These are phyloP conservation scores for Podocnemis expansa DNA, from an alignment of 2,113 vertebrate genomes.

Conservation along the genomic window DNA sequence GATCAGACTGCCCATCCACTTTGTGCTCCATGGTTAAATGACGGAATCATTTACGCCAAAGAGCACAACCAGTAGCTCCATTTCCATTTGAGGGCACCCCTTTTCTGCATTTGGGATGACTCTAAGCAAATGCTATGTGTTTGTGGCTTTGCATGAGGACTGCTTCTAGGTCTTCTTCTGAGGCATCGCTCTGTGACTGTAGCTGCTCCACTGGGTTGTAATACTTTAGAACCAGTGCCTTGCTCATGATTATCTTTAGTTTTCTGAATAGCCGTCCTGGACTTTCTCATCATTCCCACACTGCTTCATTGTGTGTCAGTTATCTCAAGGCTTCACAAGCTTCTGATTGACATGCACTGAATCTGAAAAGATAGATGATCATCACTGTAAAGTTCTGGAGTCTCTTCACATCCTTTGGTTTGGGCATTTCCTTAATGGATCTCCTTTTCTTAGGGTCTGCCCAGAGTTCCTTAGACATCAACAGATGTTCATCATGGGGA, in stretches of 20 bases:
- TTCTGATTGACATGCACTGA: constrained; percentile 9
- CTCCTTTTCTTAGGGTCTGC: neutral
- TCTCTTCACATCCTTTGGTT: neutral
- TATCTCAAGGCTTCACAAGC: neutral
- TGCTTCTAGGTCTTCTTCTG: neutral
- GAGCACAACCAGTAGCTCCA: neutral
- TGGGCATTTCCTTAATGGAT: neutral
- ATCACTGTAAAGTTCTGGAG: neutral
- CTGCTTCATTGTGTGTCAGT: neutral
- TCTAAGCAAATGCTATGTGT: neutral
- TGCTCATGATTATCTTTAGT: neutral
- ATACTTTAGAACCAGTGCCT: neutral
- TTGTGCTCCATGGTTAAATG: neutral
- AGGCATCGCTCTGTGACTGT: neutral
- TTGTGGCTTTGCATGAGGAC: neutral
- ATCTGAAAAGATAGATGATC: neutral
- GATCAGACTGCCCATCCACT: neutral
- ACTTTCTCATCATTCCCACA: neutral
- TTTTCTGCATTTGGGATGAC: neutral
- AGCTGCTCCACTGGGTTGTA: neutral
- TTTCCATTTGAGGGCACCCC: neutral
- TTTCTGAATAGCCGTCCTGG: neutral
- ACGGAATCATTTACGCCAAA: neutral
- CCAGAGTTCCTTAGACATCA: constrained; percentile 5
- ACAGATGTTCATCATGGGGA: neutral